A percentile compares a stretch with the other conserved stretches of the same genome.
Evolutionary conservation across 2,888 invertebrate species (phyloP).

Genomic region (Temnothorax ravouxi): DNA sequence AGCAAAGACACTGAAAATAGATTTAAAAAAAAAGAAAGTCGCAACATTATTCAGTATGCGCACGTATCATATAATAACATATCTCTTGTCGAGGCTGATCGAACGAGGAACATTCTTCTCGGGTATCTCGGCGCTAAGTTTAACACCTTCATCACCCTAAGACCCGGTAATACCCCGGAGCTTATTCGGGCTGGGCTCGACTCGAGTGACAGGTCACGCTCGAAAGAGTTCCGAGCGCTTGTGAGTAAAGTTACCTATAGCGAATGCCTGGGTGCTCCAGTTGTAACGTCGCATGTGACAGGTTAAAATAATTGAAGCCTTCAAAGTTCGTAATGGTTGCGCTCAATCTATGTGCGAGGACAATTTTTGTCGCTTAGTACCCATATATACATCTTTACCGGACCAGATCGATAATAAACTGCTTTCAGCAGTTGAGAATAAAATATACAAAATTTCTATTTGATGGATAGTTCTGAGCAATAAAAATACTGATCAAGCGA

Average conservation of each 20-base stretch:
- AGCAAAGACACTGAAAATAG: no score
- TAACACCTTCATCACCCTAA: conserved; percentile 59
- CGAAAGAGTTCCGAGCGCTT: conserved; percentile 44
- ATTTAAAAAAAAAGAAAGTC: not conserved
- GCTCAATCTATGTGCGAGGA: not conserved
- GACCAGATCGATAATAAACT: not conserved
- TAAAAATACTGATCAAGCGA: not conserved
- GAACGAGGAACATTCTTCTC: conserved; percentile 37
- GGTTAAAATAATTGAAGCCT: conserved; percentile 24
- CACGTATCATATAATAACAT: not conserved
- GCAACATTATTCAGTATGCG: conserved; percentile 3
- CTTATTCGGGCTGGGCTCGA: conserved; percentile 57
- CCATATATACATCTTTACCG: not conserved
- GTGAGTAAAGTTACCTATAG: conserved; percentile 31
- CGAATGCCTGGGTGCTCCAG: conserved; percentile 5
- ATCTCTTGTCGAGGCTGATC: conserved; percentile 23
- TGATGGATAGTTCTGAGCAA: not conserved
- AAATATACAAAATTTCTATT: not conserved
- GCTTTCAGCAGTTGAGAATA: not conserved
- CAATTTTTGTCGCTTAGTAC: not conserved
- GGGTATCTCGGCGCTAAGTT: conserved; percentile 54
- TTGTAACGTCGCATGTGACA: conserved; percentile 17
- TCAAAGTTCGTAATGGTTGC: conserved; percentile 1
- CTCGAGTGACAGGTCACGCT: conserved; percentile 60
- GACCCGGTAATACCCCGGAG: conserved; percentile 54